phyloP scores from a whole-genome alignment of 2,888 invertebrate species.

The Helicoverpa assulta region DNA sequence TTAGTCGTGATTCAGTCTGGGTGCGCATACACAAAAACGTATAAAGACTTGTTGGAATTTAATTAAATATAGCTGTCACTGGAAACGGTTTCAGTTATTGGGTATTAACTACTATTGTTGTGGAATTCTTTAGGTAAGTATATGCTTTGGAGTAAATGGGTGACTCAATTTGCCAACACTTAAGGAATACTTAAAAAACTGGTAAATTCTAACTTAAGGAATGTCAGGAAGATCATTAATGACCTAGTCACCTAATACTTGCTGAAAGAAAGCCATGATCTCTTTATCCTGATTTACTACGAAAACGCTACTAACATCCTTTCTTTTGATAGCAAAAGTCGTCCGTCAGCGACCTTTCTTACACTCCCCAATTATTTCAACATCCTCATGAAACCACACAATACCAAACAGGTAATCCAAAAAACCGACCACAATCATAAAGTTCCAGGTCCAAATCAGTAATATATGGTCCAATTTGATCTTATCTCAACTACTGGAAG shows the following conservation, averaged over 20 bases:
- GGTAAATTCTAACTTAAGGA: too few relatives aligned
- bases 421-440: slow-evolving; percentile 56
- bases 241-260: too few relatives aligned
- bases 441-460: slow-evolving; percentile 55
- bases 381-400: slow-evolving; percentile 29
- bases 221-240: too few relatives aligned
- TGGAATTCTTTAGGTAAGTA: neutral
- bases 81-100: slow-evolving; percentile 56
- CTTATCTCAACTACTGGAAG: slow-evolving; percentile 64
- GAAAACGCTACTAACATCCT: neutral
- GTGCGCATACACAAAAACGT: slow-evolving; percentile 63
- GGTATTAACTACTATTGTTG: slow-evolving; percentile 22
- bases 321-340: neutral
- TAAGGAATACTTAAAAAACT: too few relatives aligned
- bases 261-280: too few relatives aligned
- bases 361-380: slow-evolving; percentile 38
- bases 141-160: neutral
- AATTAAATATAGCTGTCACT: slow-evolving; percentile 63
- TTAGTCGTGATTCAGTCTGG: slow-evolving; percentile 66
- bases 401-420: slow-evolving; percentile 25
- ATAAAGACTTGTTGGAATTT: slow-evolving; percentile 55
- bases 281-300: neutral
- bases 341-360: slow-evolving; percentile 14
- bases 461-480: slow-evolving; percentile 66
- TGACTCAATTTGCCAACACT: neutral